These are phyloP conservation scores for Toxotes lorentzi DNA, from an alignment of 2,797 vertebrate genomes.

Conservation along the genomic window DNA sequence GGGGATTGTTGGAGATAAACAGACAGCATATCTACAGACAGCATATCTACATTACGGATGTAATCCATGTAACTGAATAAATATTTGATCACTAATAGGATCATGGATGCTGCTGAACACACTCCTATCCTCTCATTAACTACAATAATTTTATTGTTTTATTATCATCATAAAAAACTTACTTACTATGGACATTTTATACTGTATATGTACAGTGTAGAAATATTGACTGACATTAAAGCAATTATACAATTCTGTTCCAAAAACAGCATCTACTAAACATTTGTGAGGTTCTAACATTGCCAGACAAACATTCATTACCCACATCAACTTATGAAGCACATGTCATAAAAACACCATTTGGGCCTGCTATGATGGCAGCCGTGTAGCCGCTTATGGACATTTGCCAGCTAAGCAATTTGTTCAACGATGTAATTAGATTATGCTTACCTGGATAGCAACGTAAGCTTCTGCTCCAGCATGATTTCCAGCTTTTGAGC, in stretches of 20 bases:
- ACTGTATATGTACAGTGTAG: background rate
- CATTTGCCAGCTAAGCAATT: background rate
- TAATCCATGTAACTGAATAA: background rate
- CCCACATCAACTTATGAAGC: background rate
- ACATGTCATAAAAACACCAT: background rate
- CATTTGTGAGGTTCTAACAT: background rate
- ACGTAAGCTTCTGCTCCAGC: conserved; percentile 95
- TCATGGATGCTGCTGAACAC: background rate
- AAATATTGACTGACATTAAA: background rate
- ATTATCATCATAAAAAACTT: background rate
- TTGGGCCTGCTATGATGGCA: background rate
- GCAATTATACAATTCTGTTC: background rate
- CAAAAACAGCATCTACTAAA: background rate
- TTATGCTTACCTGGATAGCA: conserved; percentile 91
- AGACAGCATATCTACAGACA: too few relatives aligned
- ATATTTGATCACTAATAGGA: background rate
- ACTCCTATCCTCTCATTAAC: background rate
- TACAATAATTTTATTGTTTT: background rate
- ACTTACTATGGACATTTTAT: background rate
- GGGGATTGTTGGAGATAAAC: background rate
- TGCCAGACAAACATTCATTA: background rate
- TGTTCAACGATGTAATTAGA: conserved; percentile 42
- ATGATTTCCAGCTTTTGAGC: conserved; percentile 97
- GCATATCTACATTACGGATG: background rate
- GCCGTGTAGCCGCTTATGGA: background rate